Evolutionary conservation across 2,888 invertebrate species (phyloP).

Genomic region (Nomada fabriciana): DNA sequence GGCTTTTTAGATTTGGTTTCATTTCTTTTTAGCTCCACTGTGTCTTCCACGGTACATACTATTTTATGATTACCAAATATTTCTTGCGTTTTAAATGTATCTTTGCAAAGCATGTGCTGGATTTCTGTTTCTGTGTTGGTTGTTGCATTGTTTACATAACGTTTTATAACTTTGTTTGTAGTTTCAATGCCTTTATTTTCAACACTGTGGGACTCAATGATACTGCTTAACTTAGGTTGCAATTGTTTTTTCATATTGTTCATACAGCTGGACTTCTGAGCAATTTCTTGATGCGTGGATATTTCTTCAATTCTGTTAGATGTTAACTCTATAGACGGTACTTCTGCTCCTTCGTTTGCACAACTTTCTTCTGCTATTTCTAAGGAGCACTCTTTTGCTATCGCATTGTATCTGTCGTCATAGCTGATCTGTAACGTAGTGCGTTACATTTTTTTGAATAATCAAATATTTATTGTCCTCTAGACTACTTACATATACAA

Average conservation of each 20-base stretch:
- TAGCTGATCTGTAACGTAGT: slow-evolving; percentile 69
- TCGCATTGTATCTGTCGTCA: slow-evolving; percentile 66
- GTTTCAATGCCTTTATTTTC: slow-evolving; percentile 21
- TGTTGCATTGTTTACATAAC: background rate
- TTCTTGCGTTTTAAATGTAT: slow-evolving; percentile 55
- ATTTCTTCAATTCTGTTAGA: slow-evolving; percentile 43
- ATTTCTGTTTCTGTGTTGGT: slow-evolving; percentile 35
- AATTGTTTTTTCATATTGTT: slow-evolving; percentile 38
- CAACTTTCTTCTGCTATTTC: slow-evolving; percentile 67
- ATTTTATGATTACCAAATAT: slow-evolving; percentile 69
- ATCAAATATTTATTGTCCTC: background rate
- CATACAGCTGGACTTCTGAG: slow-evolving; percentile 37
- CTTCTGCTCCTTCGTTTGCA: slow-evolving; percentile 34
- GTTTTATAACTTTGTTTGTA: background rate
- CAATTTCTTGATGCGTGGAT: slow-evolving; percentile 16
- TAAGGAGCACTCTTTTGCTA: slow-evolving; percentile 63
- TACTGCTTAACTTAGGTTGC: slow-evolving; percentile 62
- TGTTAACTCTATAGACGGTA: slow-evolving; percentile 32
- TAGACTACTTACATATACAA: background rate
- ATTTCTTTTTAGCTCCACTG: slow-evolving; percentile 15
- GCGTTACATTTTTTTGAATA: slow-evolving; percentile 4
- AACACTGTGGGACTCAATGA: slow-evolving; percentile 52
- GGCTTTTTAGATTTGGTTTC: slow-evolving; percentile 20
- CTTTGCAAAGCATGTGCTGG: slow-evolving; percentile 54
- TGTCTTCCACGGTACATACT: slow-evolving; percentile 46